Evolutionary conservation across 2,797 vertebrate species (phyloP), one percentile per base, ranked within the genome.

Genomic region (Anguilla obscura): DNA sequence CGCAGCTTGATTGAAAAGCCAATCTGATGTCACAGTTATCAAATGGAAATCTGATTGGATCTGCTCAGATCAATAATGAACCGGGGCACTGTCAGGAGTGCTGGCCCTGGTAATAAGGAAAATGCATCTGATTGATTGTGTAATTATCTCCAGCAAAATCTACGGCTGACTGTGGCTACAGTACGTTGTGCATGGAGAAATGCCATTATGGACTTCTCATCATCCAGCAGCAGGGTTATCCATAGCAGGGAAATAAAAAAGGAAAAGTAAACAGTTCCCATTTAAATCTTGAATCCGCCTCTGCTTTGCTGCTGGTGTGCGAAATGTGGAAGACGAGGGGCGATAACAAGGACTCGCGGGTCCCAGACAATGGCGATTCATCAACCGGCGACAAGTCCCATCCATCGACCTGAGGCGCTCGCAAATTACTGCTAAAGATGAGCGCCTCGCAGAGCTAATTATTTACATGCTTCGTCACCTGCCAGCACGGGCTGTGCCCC

Each of bases 401-500:
- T 60, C 56, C 84, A 66, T 50, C n/a, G 36, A 86, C 60, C 60
- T 24, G 60, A 74, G 58, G 45, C 5, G 0, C 58, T 10, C 10
- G 63, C 60, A 74, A 86, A 86, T 52, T 50, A 52, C 40, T 69
- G 52, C 27, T 58, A 36, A 56, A 86, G 71, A 50, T 40, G 12
- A 86, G 48, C 18, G 33, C 69, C 50, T 87, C 74, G 18, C 69
- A 0, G 74, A 0, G 71, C 69, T 87, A 76, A 87, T 87, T 87
- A 87, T 87, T 87, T 58, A 79, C 48, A 36, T 87, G 71, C 71
- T 87, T 18, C 74, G 71, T 87, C 69, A 87, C 50, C 71, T 58
- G 48, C 50, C 50, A 5, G 71, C 21, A 52, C 7, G 48, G 48
- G 48, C 71, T 36, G 50, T 3, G n/a, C 24, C n/a, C n/a, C 1